Base-by-base conservation (phyloP, 2,797 vertebrate genomes). In the Tapera naevia region DNA sequence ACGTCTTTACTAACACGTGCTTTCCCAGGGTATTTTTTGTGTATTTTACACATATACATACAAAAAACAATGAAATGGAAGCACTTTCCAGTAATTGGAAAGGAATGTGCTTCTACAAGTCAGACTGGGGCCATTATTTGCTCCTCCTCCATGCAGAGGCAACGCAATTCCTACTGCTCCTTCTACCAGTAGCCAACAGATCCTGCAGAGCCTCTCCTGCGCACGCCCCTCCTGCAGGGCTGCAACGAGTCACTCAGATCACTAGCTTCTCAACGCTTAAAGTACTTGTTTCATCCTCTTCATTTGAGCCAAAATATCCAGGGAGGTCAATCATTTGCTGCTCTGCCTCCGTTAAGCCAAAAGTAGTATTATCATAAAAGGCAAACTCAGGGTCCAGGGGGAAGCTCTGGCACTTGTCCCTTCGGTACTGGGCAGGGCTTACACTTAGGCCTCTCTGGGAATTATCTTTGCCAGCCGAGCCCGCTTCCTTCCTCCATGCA, bases 291-390 rank as follows among this genome's bases (percentile, higher is more conserved):
- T 97, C 97, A 43, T 98, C 98, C 66, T 98, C 98, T 93, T 98
- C 98, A 10, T 98, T 98, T 13, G 98, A 98, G 43, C 98, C 98
- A 84, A 98, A 98, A 94, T 98, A 98, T 30, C 98, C 97, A 2
- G 99, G 98, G 56, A 99, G 97, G 97, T 99, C 99, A 19, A 99
- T 97, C 98, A 99, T 99, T 94, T 97, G 98, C 96, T 99, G 98
- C 93, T 99, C 99, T 0, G 98, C 97, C 89, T 99, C 99, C 0
- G 98, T 99, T 94, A 99, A 98, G 69, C 98, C 98, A 51, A 99
- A 99, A 5, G 98, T 98, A 1, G 98, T 98, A 32, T 98, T 97
- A 25, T 98, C 98, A 11, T 98, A 98, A 93, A 97, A 98, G 91
- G 98, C 98, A 83, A 98, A 98, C 83, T 98, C 98, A 0, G 98